Conservation (phyloP, 2,888 invertebrate species). For the Laspeyria flexula region DNA sequence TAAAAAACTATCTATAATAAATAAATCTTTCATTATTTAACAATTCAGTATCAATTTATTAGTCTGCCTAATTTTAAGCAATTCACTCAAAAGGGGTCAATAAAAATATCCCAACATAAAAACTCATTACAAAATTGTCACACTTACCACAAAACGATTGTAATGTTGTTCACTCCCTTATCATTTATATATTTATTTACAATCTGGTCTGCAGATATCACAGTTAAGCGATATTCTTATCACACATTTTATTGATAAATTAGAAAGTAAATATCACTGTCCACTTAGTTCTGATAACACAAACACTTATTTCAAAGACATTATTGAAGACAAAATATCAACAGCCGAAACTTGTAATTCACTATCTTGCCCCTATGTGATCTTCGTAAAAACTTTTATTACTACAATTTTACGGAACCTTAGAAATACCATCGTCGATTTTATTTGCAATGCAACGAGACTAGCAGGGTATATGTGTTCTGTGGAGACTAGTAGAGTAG, state of each 20-base stretch:
- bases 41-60: too few species aligned
- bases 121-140: too few species aligned
- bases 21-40: too few species aligned
- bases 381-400: not conserved
- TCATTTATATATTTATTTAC: conserved; percentile 52
- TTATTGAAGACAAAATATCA: not conserved
- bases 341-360: not conserved
- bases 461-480: too few species aligned
- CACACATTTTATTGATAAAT: conserved; percentile 54
- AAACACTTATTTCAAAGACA: conserved; percentile 1
- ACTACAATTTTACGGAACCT: not conserved
- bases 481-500: too few species aligned
- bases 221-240: conserved; percentile 46
- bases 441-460: too few species aligned
- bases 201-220: conserved; percentile 41
- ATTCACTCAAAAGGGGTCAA: too few species aligned
- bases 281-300: not conserved
- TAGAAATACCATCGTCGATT: too few species aligned
- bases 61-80: too few species aligned
- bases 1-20: too few species aligned
- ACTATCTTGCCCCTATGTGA: not conserved
- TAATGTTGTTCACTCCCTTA: conserved; percentile 29
- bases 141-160: conserved; percentile 23
- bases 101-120: too few species aligned
- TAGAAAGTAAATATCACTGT: conserved; percentile 58